Percentiles rank a stretch among this genome's conserved stretches.
phyloP scores from a whole-genome alignment of 1,140 invertebrate species.

The Andrena cerasifolii region DNA sequence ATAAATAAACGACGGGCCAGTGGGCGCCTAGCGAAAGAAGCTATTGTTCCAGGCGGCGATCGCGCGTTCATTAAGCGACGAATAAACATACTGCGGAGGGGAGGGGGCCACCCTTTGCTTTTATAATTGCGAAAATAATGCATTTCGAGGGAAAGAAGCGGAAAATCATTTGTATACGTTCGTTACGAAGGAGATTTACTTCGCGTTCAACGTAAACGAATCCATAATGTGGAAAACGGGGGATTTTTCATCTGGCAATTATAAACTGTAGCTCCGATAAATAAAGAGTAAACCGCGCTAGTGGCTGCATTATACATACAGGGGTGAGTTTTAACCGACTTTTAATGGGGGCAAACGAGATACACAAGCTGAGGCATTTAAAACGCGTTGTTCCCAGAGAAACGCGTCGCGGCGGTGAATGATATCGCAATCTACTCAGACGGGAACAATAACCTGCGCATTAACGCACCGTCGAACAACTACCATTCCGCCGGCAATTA shows the following conservation, averaged over 20 bases:
- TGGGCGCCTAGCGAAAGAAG: neutral
- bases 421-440: too few species aligned
- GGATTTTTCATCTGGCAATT: neutral
- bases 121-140: conserved; percentile 2
- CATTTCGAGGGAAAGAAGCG: neutral
- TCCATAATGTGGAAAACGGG: neutral
- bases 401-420: too few species aligned
- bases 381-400: too few species aligned
- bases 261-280: neutral
- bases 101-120: neutral
- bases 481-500: too few species aligned
- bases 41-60: conserved; percentile 19
- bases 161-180: neutral
- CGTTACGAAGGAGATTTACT: neutral
- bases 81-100: conserved; percentile 1
- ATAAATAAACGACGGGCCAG: conserved; percentile 41
- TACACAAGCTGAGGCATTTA: too few species aligned
- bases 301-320: too few species aligned
- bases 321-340: too few species aligned
- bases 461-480: too few species aligned
- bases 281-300: too few species aligned
- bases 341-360: too few species aligned
- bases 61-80: conserved; percentile 24
- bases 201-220: neutral
- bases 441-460: too few species aligned